Percentiles rank a stretch among this genome's conserved stretches.
Conservation (phyloP, 2,797 vertebrate genomes). For the Otus scops region DNA sequence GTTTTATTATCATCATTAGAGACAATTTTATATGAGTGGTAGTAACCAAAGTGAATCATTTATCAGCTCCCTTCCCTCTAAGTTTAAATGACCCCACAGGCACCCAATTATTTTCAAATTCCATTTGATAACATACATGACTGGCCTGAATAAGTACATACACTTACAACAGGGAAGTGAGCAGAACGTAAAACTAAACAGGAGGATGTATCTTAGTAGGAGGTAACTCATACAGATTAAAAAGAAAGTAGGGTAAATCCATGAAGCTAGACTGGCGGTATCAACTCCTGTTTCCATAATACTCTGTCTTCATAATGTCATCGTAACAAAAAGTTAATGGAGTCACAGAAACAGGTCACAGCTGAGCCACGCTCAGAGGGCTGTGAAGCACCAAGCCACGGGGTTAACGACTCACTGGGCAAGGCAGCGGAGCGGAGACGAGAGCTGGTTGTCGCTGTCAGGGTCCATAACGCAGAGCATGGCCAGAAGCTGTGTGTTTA, state of each 20-base stretch:
- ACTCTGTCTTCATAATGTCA: background rate
- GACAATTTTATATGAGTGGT: background rate
- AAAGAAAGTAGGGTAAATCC: background rate
- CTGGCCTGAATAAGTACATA: background rate
- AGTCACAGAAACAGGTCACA: background rate
- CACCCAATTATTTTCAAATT: background rate
- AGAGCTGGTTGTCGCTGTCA: background rate
- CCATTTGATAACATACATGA: background rate
- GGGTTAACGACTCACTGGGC: background rate
- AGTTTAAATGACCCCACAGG: background rate
- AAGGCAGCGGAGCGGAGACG: background rate
- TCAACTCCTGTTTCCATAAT: background rate
- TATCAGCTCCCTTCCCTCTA: background rate
- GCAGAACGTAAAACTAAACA: background rate
- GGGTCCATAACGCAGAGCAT: rapidly evolving
- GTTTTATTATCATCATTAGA: background rate
- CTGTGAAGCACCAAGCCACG: background rate
- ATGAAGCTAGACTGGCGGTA: background rate
- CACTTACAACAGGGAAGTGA: background rate
- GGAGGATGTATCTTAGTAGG: background rate
- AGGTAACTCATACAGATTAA: background rate
- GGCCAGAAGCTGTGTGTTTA: background rate
- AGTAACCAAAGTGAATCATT: background rate
- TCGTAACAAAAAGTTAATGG: background rate
- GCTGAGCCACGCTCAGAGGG: background rate